These are phyloP conservation scores for Epinotia brunnichana DNA, from an alignment of 2,888 invertebrate species.

Conservation along the genomic window DNA sequence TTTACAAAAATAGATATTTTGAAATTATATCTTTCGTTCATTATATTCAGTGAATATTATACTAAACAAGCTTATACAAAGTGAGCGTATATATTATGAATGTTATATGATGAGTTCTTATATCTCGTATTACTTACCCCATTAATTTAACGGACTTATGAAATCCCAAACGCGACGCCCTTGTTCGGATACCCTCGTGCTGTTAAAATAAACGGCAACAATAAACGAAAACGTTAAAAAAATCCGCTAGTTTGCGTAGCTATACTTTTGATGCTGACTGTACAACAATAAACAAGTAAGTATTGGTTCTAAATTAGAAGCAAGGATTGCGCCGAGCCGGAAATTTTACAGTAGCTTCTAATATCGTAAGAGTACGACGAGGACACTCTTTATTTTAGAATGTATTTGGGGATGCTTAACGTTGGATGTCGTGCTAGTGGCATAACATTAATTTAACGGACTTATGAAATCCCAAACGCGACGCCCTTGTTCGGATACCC, in stretches of 20 bases:
- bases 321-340: slow-evolving; percentile 50
- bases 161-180: slow-evolving; percentile 55
- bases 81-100: no score
- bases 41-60: no score
- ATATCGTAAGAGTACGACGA: slow-evolving; percentile 58
- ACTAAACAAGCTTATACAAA: no score
- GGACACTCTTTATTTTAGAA: slow-evolving; percentile 61
- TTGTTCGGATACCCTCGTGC: slow-evolving; percentile 44
- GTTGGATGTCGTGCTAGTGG: slow-evolving; percentile 53
- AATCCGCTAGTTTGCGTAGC: no score
- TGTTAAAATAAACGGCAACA: slow-evolving; percentile 43
- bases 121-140: no score
- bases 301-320: neutral
- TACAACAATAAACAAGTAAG: slow-evolving; percentile 9
- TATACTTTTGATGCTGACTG: no score
- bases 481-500: slow-evolving; percentile 47
- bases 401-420: slow-evolving; percentile 65
- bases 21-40: no score
- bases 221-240: slow-evolving; percentile 40
- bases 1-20: no score
- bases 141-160: slow-evolving; percentile 63
- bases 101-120: no score
- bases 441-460: slow-evolving; percentile 60
- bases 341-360: slow-evolving; percentile 57
- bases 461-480: slow-evolving; percentile 59